These are phyloP conservation scores for Caenorhabditis brenneri DNA, from an alignment of 1,140 invertebrate species.

Conservation along the genomic window DNA sequence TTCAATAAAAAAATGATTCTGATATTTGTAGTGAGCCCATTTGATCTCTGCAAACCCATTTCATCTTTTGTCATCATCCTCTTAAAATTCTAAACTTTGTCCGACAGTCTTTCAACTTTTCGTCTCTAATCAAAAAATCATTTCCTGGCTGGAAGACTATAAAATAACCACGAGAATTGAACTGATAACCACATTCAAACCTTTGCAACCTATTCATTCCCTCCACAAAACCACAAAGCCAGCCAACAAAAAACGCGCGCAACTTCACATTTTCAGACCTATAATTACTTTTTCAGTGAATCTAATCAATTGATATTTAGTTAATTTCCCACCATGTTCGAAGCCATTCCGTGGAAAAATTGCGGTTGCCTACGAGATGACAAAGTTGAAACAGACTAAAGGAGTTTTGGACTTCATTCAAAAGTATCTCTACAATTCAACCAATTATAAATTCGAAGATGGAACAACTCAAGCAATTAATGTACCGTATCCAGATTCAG, in stretches of 20 bases:
- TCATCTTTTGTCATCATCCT: not conserved
- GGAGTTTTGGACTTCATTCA: not conserved
- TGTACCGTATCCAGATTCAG: not conserved
- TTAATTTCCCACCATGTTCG: not conserved
- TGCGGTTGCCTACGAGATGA: not conserved
- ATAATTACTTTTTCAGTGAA: not conserved
- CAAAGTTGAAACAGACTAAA: not conserved
- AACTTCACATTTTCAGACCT: not conserved
- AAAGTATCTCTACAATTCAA: not conserved
- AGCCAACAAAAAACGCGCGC: conserved; percentile 2
- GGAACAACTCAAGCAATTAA: not conserved
- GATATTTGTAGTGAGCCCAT: not conserved
- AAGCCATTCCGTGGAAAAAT: conserved; percentile 11
- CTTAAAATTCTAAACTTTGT: conserved; percentile 6
- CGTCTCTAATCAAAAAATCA: conserved; percentile 28
- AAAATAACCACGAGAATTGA: not conserved
- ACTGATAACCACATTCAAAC: not conserved
- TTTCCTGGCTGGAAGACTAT: conserved; percentile 3
- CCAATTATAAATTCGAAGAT: conserved; percentile 8
- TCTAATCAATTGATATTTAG: not conserved
- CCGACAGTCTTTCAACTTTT: conserved; percentile 14
- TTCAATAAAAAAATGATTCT: not conserved
- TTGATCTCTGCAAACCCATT: not conserved
- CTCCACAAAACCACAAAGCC: not conserved
- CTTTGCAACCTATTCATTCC: not conserved